Evolutionary conservation across 2,113 vertebrate genomes (phyloP).

Genomic region (Stigmatopora argus): DNA sequence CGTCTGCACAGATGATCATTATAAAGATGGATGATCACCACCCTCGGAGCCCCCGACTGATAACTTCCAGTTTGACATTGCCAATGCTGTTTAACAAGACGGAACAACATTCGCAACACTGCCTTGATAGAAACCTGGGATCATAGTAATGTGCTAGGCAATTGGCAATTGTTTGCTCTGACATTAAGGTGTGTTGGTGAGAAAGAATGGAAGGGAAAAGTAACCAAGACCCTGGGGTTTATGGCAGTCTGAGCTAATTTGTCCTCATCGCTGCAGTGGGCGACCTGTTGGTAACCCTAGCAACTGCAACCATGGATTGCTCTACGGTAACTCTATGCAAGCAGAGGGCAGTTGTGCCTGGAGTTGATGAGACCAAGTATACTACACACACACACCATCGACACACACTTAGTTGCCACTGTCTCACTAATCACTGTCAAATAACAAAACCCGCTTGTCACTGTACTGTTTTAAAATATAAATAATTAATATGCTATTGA

Average conservation of each 20-base stretch:
- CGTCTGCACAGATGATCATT: constrained; percentile 51
- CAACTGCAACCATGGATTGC: constrained; percentile 48
- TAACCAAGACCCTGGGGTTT: constrained; percentile 35
- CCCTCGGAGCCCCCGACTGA: constrained; percentile 15
- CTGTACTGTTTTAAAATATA: too few relatives aligned
- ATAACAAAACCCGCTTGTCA: constrained; percentile 6
- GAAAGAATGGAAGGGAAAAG: constrained; percentile 10
- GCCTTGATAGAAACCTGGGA: neutral
- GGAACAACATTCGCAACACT: constrained; percentile 39
- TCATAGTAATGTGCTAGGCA: constrained; percentile 19
- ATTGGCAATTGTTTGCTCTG: constrained; percentile 33
- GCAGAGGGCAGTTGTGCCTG: constrained; percentile 35
- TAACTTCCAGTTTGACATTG: constrained; percentile 11
- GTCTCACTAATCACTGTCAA: constrained; percentile 24
- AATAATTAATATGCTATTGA: too few relatives aligned
- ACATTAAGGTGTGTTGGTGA: constrained; percentile 6
- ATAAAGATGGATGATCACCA: constrained; percentile 37
- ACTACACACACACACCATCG: neutral
- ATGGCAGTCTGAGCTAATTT: constrained; percentile 56
- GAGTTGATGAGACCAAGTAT: constrained; percentile 36
- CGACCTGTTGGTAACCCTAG: constrained; percentile 57
- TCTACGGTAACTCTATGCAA: constrained; percentile 54
- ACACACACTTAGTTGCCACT: constrained; percentile 5
- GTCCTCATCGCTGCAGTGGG: constrained; percentile 39
- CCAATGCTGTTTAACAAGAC: neutral